phyloP scores from a whole-genome alignment of 2,888 invertebrate species.

The Phaonia tiefii region DNA sequence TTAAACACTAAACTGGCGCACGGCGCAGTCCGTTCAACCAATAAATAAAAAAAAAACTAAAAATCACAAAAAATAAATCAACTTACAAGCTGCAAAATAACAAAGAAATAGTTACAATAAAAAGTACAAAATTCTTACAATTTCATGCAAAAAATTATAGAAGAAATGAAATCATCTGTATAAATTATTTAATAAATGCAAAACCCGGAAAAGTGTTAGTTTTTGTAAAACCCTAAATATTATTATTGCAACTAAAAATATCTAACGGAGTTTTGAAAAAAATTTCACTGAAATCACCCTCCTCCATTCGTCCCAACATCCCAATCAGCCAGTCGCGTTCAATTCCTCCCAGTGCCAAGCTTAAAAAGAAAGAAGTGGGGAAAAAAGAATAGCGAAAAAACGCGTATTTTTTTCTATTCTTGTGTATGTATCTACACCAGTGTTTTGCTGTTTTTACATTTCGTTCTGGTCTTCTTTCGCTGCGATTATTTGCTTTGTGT shows the following conservation, averaged over 20 bases:
- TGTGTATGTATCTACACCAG: slow-evolving; percentile 64
- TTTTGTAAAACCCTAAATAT: neutral
- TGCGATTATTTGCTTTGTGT: slow-evolving; percentile 22
- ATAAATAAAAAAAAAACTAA: slow-evolving; percentile 15
- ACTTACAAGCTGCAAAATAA: too few species aligned
- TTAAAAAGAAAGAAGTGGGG: slow-evolving; percentile 4
- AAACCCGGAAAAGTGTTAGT: neutral
- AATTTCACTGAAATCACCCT: neutral
- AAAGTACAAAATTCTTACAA: too few species aligned
- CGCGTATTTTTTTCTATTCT: slow-evolving; percentile 56
- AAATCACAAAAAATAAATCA: slow-evolving; percentile 51
- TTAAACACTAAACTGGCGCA: slow-evolving; percentile 72
- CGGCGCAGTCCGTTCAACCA: slow-evolving; percentile 73
- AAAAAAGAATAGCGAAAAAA: slow-evolving; percentile 53
- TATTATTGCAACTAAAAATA: neutral
- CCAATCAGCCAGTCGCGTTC: neutral
- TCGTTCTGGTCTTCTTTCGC: slow-evolving; percentile 25
- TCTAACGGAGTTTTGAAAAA: slow-evolving; percentile 16
- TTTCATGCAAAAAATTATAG: slow-evolving; percentile 46
- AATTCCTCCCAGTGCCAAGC: slow-evolving; percentile 17
- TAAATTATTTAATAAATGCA: neutral
- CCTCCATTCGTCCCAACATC: neutral
- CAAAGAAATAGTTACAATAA: slow-evolving; percentile 31
- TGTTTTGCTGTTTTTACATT: slow-evolving; percentile 32
- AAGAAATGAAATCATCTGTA: slow-evolving; percentile 1